These are phyloP conservation scores for Alfaro cultratus DNA, from an alignment of 2,797 vertebrate species.

Conservation along the genomic window DNA sequence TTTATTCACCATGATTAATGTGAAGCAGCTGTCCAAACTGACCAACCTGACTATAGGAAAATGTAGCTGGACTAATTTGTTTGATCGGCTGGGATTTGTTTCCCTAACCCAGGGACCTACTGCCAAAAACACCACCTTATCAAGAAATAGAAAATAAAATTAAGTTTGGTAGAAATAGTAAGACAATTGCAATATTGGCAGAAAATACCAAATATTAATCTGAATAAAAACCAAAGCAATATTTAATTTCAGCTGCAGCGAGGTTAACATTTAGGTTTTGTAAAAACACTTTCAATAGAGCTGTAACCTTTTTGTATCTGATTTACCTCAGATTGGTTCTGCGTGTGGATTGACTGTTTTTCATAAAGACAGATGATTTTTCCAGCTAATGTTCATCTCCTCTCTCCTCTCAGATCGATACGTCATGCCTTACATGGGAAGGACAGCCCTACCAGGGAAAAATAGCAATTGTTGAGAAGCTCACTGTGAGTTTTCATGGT, in stretches of 20 bases:
- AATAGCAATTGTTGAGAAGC: constrained; percentile 96
- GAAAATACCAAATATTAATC: too few species aligned
- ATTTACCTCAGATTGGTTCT: not conserved
- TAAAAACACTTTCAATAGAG: not conserved
- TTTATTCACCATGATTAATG: not conserved
- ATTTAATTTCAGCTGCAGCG: too few species aligned
- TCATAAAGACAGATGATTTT: not conserved
- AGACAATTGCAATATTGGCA: too few species aligned
- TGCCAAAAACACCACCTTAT: too few species aligned
- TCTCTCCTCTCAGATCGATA: constrained; percentile 85
- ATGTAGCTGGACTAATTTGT: not conserved
- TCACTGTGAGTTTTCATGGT: constrained; percentile 87
- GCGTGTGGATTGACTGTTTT: not conserved
- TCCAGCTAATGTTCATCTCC: not conserved
- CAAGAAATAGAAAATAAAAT: too few species aligned
- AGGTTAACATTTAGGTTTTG: not conserved
- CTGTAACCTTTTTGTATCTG: not conserved
- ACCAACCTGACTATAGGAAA: not conserved
- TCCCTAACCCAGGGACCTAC: not conserved
- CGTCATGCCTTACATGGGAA: constrained; percentile 99
- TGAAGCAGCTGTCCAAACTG: not conserved
- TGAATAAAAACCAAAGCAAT: too few species aligned
- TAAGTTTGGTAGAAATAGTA: too few species aligned
- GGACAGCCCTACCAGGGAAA: constrained; percentile 98
- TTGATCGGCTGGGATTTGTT: not conserved